phyloP scores from a whole-genome alignment of 2,888 invertebrate genomes.

The Ceraclea dissimilis region DNA sequence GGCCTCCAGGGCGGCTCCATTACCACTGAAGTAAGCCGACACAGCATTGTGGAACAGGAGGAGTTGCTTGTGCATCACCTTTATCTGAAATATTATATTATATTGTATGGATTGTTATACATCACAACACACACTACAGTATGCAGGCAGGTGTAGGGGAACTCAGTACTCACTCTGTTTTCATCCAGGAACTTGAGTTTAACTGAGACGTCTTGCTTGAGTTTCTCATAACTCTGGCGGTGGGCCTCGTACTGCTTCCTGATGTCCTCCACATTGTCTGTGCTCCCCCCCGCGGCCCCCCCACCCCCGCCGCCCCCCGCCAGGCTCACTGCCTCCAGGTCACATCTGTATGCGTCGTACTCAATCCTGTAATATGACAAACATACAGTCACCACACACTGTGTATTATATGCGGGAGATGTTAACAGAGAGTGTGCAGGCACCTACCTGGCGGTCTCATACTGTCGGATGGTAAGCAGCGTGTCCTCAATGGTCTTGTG shows the following conservation, averaged over 20 bases:
- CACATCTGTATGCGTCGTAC: constrained; percentile 95
- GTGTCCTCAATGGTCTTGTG: constrained; percentile 98
- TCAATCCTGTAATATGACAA: constrained; percentile 61
- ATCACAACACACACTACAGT: no score
- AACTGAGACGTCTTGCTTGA: constrained; percentile 88
- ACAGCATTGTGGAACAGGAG: constrained; percentile 94
- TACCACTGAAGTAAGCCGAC: constrained; percentile 95
- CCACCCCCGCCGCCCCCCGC: constrained; percentile 52
- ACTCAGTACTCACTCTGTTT: constrained; percentile 68
- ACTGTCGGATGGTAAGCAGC: constrained; percentile 55
- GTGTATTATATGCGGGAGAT: no score
- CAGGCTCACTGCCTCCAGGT: constrained; percentile 75
- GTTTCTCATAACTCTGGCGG: constrained; percentile 84
- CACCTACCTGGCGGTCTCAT: constrained; percentile 56
- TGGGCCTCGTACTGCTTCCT: constrained; percentile 77
- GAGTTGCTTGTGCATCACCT: constrained; percentile 98
- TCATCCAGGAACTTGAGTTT: constrained; percentile 96
- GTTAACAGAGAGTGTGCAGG: no score
- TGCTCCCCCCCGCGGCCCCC: constrained; percentile 65
- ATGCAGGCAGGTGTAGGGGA: neutral
- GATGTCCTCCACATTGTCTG: constrained; percentile 58
- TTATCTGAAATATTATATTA: constrained; percentile 65
- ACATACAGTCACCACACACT: no score
- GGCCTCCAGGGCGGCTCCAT: constrained; percentile 86
- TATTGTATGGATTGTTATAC: no score